Percentiles rank a stretch among this genome's conserved stretches.
Conservation (phyloP, 53 echinoderm and acorn worm genomes). For the Temnopleurus reevesii region DNA sequence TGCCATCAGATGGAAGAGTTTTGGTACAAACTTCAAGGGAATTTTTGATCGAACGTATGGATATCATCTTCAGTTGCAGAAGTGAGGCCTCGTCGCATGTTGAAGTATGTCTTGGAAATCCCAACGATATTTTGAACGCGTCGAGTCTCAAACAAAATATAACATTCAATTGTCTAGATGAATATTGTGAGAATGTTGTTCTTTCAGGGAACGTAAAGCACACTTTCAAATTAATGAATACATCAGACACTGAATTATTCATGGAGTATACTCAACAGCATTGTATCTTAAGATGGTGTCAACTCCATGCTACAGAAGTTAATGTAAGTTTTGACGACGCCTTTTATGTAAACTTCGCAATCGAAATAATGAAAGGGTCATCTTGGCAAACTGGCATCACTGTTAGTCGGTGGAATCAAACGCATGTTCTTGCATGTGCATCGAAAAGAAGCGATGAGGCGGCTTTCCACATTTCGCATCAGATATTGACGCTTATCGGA, state of each 20-base stretch:
- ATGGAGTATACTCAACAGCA: background rate
- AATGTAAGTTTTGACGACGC: background rate
- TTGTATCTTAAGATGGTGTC: background rate
- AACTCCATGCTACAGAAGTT: background rate
- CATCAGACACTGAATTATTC: background rate
- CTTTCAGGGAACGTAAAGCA: background rate
- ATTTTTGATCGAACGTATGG: background rate
- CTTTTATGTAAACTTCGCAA: background rate
- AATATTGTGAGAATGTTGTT: background rate
- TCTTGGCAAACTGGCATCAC: background rate
- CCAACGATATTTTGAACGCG: background rate
- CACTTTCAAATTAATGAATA: background rate
- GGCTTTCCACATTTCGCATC: background rate
- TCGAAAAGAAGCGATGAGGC: background rate
- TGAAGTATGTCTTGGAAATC: background rate
- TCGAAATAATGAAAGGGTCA: background rate
- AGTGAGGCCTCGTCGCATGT: background rate
- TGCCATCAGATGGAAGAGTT: background rate
- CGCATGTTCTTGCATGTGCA: background rate
- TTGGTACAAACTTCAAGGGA: background rate
- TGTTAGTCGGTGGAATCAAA: constrained; percentile 14
- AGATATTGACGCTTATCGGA: constrained; percentile 19
- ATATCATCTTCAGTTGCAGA: background rate
- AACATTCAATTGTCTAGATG: background rate
- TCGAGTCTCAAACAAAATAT: background rate